Evolutionary conservation across 2,888 invertebrate species (phyloP).

Genomic region (Lithophane leautieri): DNA sequence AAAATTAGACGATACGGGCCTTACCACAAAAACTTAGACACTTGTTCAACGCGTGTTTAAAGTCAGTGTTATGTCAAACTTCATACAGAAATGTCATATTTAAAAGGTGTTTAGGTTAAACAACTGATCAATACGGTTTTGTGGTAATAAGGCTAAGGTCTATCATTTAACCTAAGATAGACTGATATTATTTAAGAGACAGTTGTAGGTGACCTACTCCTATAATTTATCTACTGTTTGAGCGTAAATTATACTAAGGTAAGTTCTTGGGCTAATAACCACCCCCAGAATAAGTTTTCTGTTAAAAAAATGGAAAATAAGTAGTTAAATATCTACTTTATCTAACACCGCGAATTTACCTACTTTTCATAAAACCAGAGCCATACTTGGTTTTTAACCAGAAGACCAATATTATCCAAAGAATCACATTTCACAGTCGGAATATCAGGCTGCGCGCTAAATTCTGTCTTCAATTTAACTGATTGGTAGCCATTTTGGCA

Average conservation of each 20-base stretch:
- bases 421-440: not conserved
- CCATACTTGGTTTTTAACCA: not conserved
- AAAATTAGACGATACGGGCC: too few species aligned
- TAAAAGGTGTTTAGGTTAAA: too few species aligned
- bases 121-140: too few species aligned
- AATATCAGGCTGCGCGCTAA: not conserved
- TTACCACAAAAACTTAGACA: too few species aligned
- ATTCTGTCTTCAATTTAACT: conserved; percentile 33
- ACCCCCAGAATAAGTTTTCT: not conserved
- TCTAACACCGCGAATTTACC: not conserved
- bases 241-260: not conserved
- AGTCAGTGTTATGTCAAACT: too few species aligned
- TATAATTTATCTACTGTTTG: not conserved
- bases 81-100: too few species aligned
- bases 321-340: not conserved
- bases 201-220: not conserved
- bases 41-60: too few species aligned
- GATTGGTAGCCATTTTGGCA: conserved; percentile 46
- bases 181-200: not conserved
- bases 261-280: not conserved
- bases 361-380: not conserved
- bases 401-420: not conserved
- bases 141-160: too few species aligned
- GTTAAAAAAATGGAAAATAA: not conserved
- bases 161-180: too few species aligned